Conservation (phyloP, 2,888 invertebrate species). For the Thysanoteuthis rhombus region DNA sequence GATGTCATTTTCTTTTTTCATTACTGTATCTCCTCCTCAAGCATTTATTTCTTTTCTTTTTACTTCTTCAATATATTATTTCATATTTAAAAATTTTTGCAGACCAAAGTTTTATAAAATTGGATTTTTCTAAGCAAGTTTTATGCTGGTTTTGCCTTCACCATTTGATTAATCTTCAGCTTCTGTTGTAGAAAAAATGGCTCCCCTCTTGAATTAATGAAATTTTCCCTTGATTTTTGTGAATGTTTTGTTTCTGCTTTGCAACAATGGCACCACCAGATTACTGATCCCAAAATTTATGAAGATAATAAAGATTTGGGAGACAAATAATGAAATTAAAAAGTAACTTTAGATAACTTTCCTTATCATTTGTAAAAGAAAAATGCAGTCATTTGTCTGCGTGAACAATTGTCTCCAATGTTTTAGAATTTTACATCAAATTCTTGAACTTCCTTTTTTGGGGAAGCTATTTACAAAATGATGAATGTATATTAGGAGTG, state of each 20-base stretch:
- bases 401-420: not conserved
- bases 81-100: not conserved
- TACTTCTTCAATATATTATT: not conserved
- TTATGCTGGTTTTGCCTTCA: not conserved
- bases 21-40: not conserved
- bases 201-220: not conserved
- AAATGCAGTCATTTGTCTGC: not conserved
- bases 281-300: not conserved
- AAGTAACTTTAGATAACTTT: not conserved
- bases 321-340: not conserved
- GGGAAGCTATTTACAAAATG: not conserved
- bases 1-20: not conserved
- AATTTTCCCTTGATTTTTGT: not conserved
- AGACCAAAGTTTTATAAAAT: not conserved
- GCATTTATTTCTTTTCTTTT: no score
- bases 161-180: not conserved
- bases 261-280: not conserved
- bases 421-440: not conserved
- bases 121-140: not conserved
- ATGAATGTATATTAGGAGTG: not conserved
- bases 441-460: not conserved
- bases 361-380: not conserved
- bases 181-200: not conserved
- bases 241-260: not conserved
- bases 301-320: not conserved